Evolutionary conservation across 2,797 vertebrate genomes (phyloP), one percentile per base, ranked within the genome.

Genomic region (Sebastes oblongus): DNA sequence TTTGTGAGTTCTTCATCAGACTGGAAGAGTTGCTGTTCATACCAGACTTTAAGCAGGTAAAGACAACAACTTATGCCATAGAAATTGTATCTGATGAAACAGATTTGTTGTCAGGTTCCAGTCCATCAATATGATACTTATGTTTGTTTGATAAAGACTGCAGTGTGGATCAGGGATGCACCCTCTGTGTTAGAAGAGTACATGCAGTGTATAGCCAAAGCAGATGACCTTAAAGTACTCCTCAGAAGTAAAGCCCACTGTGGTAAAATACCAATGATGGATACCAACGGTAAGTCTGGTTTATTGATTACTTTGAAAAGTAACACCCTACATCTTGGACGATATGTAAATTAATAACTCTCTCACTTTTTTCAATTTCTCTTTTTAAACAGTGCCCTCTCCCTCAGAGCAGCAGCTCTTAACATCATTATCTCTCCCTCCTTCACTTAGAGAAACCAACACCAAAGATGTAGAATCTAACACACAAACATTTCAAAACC

Each of bases 11-110:
- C 73, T 84, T 91, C 75, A 82, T 77, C 59, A 80, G 83, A 72
- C 71, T 90, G 73, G 90, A 92, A 42, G n/a, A 81, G 10, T 24
- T 86, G 16, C 66, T 91, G 46, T 55, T 64, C 22, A 39, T 91
- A 46, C 89, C 88, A 70, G 80, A 91, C 82, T 91, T 90, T 62
- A 88, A 89, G 68, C 80, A 91, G 86, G 89, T 91, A 46, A n/a
- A 59, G 29, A 60, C 14, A 42, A n/a, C 27, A 27, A 5, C 27
- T 5, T 5, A 27, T 27, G 27, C 27, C 27, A 27, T 27, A 0
- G 27, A 27, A 27, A 27, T 27, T 27, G 27, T 27, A 27, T 27
- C 27, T 27, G 27, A 27, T 27, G 27, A 27, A 27, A 27, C 27
- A 27, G 27, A 27, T 27, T 27, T 5, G 27, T 27, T 27, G 27